phyloP scores from a whole-genome alignment of 1,140 invertebrate species.

The Centruroides sculpturatus region DNA sequence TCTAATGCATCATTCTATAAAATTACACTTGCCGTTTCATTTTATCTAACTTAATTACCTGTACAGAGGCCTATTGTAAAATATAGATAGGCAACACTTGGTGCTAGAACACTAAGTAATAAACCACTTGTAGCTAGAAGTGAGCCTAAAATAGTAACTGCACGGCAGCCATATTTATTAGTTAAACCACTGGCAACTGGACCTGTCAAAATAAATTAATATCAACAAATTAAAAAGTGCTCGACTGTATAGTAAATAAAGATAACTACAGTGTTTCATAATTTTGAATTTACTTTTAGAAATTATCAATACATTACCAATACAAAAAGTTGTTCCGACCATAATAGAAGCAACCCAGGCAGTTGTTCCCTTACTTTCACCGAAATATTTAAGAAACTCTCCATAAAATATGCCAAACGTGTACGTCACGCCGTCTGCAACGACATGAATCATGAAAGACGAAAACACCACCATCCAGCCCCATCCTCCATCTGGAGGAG shows the following conservation, averaged over 20 bases:
- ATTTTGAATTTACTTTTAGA: conserved; percentile 6
- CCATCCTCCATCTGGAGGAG: conserved; percentile 51
- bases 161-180: conserved; percentile 80
- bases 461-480: conserved; percentile 85
- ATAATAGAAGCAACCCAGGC: conserved; percentile 83
- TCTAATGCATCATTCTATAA: no score
- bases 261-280: neutral
- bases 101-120: conserved; percentile 53
- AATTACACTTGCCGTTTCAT: neutral
- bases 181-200: conserved; percentile 83
- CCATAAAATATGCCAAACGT: conserved; percentile 77
- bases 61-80: conserved; percentile 76
- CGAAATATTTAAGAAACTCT: conserved; percentile 65
- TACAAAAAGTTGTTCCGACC: conserved; percentile 77
- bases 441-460: conserved; percentile 80
- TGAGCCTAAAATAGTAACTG: conserved; percentile 73
- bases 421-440: conserved; percentile 49
- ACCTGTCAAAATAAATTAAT: conserved; percentile 41
- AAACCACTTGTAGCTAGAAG: conserved; percentile 61
- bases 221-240: no score
- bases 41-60: conserved; percentile 32
- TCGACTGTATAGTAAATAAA: no score
- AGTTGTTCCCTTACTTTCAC: conserved; percentile 55
- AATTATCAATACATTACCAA: conserved; percentile 43
- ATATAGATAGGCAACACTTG: conserved; percentile 61